Conservation (phyloP, 2,888 invertebrate genomes). For the Diploptera punctata region DNA sequence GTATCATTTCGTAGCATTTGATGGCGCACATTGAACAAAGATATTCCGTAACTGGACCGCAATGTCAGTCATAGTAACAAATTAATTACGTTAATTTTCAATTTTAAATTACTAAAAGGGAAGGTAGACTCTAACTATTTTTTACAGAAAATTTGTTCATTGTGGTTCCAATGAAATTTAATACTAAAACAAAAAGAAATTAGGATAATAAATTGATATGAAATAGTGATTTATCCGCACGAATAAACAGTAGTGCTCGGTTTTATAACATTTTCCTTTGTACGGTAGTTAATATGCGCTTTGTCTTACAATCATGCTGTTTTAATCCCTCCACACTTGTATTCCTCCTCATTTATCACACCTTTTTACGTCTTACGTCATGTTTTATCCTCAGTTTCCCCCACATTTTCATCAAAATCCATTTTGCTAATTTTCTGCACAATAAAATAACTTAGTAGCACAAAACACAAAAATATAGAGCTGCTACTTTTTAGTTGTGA, state of each 20-base stretch:
- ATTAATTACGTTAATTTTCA: neutral
- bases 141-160: neutral
- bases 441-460: too few species aligned
- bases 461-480: too few species aligned
- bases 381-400: neutral
- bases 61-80: neutral
- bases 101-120: neutral
- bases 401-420: neutral
- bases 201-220: too few species aligned
- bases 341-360: neutral
- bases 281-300: neutral
- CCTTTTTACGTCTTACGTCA: neutral
- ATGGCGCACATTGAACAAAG: too few species aligned
- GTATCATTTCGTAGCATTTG: neutral
- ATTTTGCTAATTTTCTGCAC: neutral
- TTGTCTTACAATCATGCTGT: neutral
- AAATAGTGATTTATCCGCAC: neutral
- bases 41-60: neutral
- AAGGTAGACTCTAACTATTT: neutral
- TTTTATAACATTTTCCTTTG: neutral
- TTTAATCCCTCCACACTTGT: neutral
- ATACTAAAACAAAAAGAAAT: too few species aligned
- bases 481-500: too few species aligned
- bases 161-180: neutral
- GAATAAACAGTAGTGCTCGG: neutral